Evolutionary conservation across 1,140 invertebrate species (phyloP), one percentile per base, ranked within the genome.

Genomic region (Tetragnatha versicolor): DNA sequence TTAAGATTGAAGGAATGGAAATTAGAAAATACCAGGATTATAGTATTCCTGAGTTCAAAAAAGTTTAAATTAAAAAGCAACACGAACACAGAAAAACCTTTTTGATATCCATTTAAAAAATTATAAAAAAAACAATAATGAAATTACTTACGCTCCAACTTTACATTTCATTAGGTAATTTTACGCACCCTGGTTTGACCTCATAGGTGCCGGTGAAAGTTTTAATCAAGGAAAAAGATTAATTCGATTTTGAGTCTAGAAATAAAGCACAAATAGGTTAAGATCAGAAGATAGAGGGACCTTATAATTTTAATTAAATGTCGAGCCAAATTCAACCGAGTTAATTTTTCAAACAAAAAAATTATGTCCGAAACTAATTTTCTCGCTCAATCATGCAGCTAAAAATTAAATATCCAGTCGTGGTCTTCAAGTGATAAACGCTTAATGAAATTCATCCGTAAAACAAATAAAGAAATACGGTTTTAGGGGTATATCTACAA

Each of bases 171-270:
- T n/a, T n/a, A n/a, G n/a, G n/a, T n/a, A n/a, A n/a, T n/a, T n/a
- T n/a, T n/a, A n/a, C n/a, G n/a, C n/a, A n/a, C n/a, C n/a, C n/a
- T n/a, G n/a, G n/a, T n/a, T n/a, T n/a, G n/a, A n/a, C n/a, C n/a
- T n/a, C n/a, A n/a, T n/a, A n/a, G n/a, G n/a, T n/a, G n/a, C n/a
- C n/a, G n/a, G n/a, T n/a, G n/a, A 7, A 58, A 58, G 31, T 58
- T 58, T 58, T 58, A 58, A 58, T 58, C 55, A 58, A 58, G 17
- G 55, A n/a, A 58, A 58, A 33, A 1, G 55, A 58, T 58, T 58
- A 58, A 58, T 58, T 58, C 35, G 33, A 58, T 58, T 58, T 58
- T n/a, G 14, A 6, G 27, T 31, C 33, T 27, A 58, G 33, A 58
- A 58, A 58, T 58, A 31, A 58, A 31, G 27, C 53, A 27, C 12